phyloP scores from a whole-genome alignment of 2,888 invertebrate genomes.

The Trissoscelio sp. region DNA sequence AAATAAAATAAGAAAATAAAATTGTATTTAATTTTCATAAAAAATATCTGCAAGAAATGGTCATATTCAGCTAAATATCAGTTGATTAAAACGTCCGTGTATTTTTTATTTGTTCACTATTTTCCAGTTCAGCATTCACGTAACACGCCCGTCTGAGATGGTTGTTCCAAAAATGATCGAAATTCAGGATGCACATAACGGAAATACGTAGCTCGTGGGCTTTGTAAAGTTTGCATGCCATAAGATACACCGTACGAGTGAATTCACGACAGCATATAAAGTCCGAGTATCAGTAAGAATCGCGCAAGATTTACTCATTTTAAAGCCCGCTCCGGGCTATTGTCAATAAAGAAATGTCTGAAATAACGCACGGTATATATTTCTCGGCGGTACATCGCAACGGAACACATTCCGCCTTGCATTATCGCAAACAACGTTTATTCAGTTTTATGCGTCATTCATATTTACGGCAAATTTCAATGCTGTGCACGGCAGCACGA shows the following conservation, averaged over 20 bases:
- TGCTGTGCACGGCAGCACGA: too few relatives aligned
- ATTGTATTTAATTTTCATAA: too few relatives aligned
- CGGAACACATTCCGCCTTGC: constrained; percentile 14
- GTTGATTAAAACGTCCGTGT: neutral
- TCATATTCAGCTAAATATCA: too few relatives aligned
- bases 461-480: constrained; percentile 30
- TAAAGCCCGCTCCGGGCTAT: constrained; percentile 43
- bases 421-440: constrained; percentile 46
- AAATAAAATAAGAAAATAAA: too few relatives aligned
- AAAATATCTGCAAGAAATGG: too few relatives aligned
- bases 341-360: constrained; percentile 53
- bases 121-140: neutral
- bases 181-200: constrained; percentile 39
- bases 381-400: constrained; percentile 25
- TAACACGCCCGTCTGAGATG: neutral
- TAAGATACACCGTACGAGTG: constrained; percentile 38
- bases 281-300: constrained; percentile 44
- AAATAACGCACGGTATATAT: constrained; percentile 37
- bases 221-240: constrained; percentile 40
- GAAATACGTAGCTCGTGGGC: constrained; percentile 40
- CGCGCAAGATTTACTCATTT: constrained; percentile 52
- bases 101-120: neutral
- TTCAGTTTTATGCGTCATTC: constrained; percentile 31
- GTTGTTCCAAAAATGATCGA: constrained; percentile 37
- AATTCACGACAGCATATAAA: constrained; percentile 51